Base-by-base conservation (phyloP, 2,113 vertebrate genomes). In the Nibea albiflora region DNA sequence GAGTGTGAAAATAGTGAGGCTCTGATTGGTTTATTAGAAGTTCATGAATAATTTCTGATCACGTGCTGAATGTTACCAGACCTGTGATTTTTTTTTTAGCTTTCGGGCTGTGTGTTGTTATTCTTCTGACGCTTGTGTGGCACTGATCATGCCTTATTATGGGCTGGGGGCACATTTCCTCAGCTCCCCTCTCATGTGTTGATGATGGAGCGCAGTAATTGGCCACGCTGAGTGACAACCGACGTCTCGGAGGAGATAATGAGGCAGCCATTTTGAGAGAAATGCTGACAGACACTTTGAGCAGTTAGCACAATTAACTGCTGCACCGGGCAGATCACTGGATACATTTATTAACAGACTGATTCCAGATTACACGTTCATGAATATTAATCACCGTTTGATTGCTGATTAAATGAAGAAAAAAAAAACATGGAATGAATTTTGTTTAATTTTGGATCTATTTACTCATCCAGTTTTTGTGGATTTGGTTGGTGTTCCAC, bases 211-310 rank as follows among this genome's bases (percentile, higher is more conserved):
- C 14, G 1, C 53, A 19, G 83, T 92, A 86, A 92, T 88, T 90
- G 89, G 81, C 67, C 57, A 24, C 42, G 5, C 73, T 89, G 91
- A 87, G 70, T 89, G 85, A 88, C 91, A 85, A 28, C 28, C 47
- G 8, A 16, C 28, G 22, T 84, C 83, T 87, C 24, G 0, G 66
- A 73, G 88, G 76, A 79, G 83, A 85, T 91, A 90, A 90, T 80
- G 80, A 91, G 83, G 86, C 84, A 50, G 87, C 76, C 82, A 84
- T 88, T 89, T 90, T 85, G 52, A 81, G 64, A 10, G 15, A 71
- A 67, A 76, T 58, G 75, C 90, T 82, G 83, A 86, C 83, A 83
- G 86, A 80, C 76, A 82, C 71, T 89, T 76, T 80, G 47, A 82
- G 62, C 39, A 16, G 71, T 83, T 83, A 72, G 78, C 57, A 80